Evolutionary conservation across 2,888 invertebrate species (phyloP).

Genomic region (Nycteola revayana): DNA sequence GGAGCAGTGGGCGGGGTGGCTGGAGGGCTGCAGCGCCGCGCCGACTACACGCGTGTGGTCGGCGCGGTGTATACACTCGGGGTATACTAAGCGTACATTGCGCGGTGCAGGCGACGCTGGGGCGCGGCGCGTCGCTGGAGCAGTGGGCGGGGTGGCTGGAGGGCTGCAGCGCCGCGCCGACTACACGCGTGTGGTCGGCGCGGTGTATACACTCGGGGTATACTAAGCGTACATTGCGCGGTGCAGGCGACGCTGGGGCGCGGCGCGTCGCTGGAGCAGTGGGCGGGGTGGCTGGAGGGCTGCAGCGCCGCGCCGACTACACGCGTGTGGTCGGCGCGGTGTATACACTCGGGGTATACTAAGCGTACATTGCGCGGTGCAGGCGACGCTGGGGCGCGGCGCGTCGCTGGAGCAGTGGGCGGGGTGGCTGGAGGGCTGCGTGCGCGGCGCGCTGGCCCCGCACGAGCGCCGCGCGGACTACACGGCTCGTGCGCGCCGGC

Average conservation of each 20-base stretch:
- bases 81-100: too few relatives aligned
- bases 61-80: too few relatives aligned
- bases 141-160: constrained; percentile 99
- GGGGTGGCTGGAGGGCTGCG: constrained; percentile 90
- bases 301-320: constrained; percentile 82
- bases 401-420: constrained; percentile 83
- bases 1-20: constrained; percentile 99
- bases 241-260: constrained; percentile 89
- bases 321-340: too few relatives aligned
- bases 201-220: constrained; percentile 91
- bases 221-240: not conserved
- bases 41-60: too few relatives aligned
- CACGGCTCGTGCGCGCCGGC: constrained; percentile 90
- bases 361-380: constrained; percentile 90
- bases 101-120: too few relatives aligned
- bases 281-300: not conserved
- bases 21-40: constrained; percentile 87
- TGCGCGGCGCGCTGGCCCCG: constrained; percentile 91
- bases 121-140: constrained; percentile 92
- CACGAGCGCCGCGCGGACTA: constrained; percentile 86
- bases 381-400: constrained; percentile 93
- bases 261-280: constrained; percentile 46
- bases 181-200: constrained; percentile 90
- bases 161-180: constrained; percentile 91
- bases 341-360: too few relatives aligned